Percentiles rank a stretch among this genome's conserved stretches.
These are phyloP conservation scores for Champsocephalus esox DNA, from an alignment of 2,797 vertebrate genomes.

Conservation along the genomic window DNA sequence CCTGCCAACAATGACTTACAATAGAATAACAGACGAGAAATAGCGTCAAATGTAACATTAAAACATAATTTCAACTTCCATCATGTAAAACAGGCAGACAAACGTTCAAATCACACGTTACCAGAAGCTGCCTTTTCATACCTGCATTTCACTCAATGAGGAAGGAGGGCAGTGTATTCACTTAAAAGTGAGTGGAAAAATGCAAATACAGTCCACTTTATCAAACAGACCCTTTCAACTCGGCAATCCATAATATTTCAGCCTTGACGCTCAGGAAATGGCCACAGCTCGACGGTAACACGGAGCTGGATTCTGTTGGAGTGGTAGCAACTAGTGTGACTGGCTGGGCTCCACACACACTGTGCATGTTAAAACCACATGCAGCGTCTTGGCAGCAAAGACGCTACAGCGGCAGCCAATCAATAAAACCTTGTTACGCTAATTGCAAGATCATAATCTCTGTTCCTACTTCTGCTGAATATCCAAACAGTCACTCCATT, in stretches of 20 bases:
- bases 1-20: constrained; percentile 47
- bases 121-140: constrained; percentile 56
- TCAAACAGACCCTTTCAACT: constrained; percentile 71
- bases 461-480: constrained; percentile 84
- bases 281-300: constrained; percentile 44
- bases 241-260: constrained; percentile 70
- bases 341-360: constrained; percentile 67
- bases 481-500: constrained; percentile 87
- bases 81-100: constrained; percentile 52
- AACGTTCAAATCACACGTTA: constrained; percentile 65
- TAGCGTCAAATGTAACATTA: constrained; percentile 36
- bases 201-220: constrained; percentile 70
- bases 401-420: constrained; percentile 83
- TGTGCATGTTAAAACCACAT: constrained; percentile 82
- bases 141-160: constrained; percentile 52
- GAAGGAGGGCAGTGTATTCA: constrained; percentile 60
- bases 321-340: constrained; percentile 49
- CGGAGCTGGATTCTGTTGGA: constrained; percentile 47
- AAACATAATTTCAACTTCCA: constrained; percentile 48
- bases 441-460: constrained; percentile 89
- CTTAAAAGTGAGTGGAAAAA: constrained; percentile 67
- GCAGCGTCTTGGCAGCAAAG: constrained; percentile 80
- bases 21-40: constrained; percentile 36
- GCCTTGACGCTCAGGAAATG: constrained; percentile 69
- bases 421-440: constrained; percentile 89